These are phyloP conservation scores for Ametastegia equiseti DNA, from an alignment of 2,888 invertebrate genomes.

Conservation along the genomic window DNA sequence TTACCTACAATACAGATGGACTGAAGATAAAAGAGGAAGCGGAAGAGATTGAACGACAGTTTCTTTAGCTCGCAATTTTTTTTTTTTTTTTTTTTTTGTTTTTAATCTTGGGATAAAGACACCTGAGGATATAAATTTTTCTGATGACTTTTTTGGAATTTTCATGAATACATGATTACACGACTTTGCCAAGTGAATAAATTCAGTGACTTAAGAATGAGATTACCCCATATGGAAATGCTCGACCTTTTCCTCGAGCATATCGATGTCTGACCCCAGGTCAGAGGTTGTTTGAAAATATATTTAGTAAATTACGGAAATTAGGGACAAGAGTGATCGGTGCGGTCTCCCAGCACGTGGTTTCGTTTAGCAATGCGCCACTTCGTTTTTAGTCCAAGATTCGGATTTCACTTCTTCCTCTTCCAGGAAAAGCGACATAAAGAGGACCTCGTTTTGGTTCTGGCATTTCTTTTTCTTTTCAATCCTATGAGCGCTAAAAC, in stretches of 20 bases:
- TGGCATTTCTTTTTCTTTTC: not conserved
- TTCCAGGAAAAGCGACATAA: constrained; percentile 36
- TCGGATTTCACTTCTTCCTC: constrained; percentile 35
- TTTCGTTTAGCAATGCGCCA: constrained; percentile 39
- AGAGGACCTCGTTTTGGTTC: constrained; percentile 6
- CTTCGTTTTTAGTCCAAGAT: not conserved
- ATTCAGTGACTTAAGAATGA: no score
- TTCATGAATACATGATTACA: no score
- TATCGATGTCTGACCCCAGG: constrained; percentile 20
- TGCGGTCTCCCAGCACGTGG: constrained; percentile 13
- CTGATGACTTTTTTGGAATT: no score
- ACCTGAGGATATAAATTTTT: not conserved
- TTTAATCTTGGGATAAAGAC: not conserved
- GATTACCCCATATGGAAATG: no score
- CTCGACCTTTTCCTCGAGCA: not conserved
- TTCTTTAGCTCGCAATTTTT: no score
- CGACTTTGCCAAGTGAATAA: no score
- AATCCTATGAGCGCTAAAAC: not conserved
- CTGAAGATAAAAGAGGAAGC: not conserved
- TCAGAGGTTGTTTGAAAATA: constrained; percentile 51
- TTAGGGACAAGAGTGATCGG: constrained; percentile 62
- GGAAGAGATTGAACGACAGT: not conserved
- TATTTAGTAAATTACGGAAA: constrained; percentile 66
- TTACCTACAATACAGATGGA: not conserved
- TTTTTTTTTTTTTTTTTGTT: not conserved